Percentiles rank a stretch among this genome's conserved stretches.
Evolutionary conservation across 1,140 invertebrate genomes (phyloP).

Genomic region (Drosophila lowei): DNA sequence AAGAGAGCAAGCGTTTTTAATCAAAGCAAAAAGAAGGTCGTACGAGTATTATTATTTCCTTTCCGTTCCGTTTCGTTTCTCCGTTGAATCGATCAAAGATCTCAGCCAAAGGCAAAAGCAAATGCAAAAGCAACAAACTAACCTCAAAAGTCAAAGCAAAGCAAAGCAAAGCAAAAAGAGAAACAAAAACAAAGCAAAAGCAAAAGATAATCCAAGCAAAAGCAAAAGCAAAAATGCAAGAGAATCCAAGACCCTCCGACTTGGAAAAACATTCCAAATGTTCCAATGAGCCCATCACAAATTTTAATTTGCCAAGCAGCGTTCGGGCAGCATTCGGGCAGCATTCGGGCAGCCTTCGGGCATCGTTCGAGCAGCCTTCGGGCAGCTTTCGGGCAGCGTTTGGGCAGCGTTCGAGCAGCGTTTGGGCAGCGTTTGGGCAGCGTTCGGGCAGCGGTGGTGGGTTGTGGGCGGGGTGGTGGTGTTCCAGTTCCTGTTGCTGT

Average conservation of each 20-base stretch:
- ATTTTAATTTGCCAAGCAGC: slow-evolving; percentile 69
- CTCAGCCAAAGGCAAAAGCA: slow-evolving; percentile 17
- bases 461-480: background rate
- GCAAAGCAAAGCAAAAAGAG: slow-evolving; percentile 12
- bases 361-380: background rate
- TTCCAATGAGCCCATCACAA: slow-evolving; percentile 81
- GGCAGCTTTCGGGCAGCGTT: slow-evolving; percentile 25
- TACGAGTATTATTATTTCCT: slow-evolving; percentile 39
- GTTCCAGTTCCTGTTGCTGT: no score
- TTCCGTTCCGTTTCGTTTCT: slow-evolving; percentile 60
- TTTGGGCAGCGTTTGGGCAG: slow-evolving; percentile 14
- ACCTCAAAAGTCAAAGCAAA: slow-evolving; percentile 14
- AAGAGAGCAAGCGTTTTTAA: slow-evolving; percentile 83
- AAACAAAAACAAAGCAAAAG: slow-evolving; percentile 19
- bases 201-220: slow-evolving; percentile 37
- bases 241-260: background rate
- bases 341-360: slow-evolving; percentile 27
- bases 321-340: slow-evolving; percentile 27
- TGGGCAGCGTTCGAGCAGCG: slow-evolving; percentile 9
- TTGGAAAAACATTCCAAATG: slow-evolving; percentile 3
- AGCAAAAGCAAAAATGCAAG: slow-evolving; percentile 17
- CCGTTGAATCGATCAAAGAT: slow-evolving; percentile 37
- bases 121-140: slow-evolving; percentile 24
- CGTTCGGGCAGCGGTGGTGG: slow-evolving; percentile 27
- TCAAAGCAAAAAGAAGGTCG: slow-evolving; percentile 83